These are phyloP conservation scores for Dicerorhinus sumatrensis DNA, from an alignment of 2,113 vertebrate genomes.

Conservation along the genomic window DNA sequence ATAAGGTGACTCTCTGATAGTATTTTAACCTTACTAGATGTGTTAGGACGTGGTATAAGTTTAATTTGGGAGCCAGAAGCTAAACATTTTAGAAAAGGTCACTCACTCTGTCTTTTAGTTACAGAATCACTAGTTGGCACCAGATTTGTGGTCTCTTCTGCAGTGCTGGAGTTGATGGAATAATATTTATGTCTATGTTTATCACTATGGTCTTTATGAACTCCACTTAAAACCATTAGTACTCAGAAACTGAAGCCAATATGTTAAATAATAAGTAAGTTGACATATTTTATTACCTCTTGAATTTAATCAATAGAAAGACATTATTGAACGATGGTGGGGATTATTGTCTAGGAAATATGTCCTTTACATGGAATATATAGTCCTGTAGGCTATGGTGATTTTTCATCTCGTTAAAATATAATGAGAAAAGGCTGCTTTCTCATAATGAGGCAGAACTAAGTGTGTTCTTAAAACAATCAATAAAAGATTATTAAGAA, in stretches of 20 bases:
- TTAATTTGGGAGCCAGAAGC: not conserved
- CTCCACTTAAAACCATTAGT: slow-evolving; percentile 63
- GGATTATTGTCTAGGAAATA: slow-evolving; percentile 70
- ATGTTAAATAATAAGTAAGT: slow-evolving; percentile 77
- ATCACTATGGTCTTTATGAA: slow-evolving; percentile 58
- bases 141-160: not conserved
- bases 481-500: slow-evolving; percentile 85
- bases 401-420: slow-evolving; percentile 85
- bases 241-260: slow-evolving; percentile 68
- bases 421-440: slow-evolving; percentile 83
- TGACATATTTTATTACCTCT: slow-evolving; percentile 79
- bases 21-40: not conserved
- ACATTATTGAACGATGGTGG: slow-evolving; percentile 67
- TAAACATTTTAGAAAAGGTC: not conserved
- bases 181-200: not conserved
- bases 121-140: not conserved
- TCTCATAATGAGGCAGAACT: slow-evolving; percentile 82
- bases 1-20: not conserved
- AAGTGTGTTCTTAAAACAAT: slow-evolving; percentile 85
- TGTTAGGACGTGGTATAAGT: not conserved
- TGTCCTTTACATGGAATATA: slow-evolving; percentile 70
- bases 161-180: not conserved
- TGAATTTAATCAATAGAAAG: slow-evolving; percentile 81
- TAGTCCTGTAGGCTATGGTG: slow-evolving; percentile 71
- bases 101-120: not conserved